Evolutionary conservation across 2,888 invertebrate genomes (phyloP).

Genomic region (Baronia brevicornis): DNA sequence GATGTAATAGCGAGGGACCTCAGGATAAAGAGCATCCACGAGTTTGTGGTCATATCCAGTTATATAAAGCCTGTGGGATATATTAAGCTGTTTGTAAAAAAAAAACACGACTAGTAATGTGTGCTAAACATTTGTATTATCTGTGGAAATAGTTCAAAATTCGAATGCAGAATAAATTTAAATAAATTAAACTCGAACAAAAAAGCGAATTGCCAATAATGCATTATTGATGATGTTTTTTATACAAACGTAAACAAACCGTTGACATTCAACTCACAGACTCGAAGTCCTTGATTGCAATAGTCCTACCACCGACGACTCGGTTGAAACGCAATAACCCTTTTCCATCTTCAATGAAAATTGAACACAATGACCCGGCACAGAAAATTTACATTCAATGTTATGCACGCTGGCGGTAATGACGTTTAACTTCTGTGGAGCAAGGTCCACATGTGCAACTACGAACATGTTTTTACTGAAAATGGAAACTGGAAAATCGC

Average conservation of each 20-base stretch:
- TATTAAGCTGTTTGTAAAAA: too few species aligned
- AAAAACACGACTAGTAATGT: too few species aligned
- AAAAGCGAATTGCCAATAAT: slow-evolving; percentile 23
- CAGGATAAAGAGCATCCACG: too few species aligned
- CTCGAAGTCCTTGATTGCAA: slow-evolving; percentile 64
- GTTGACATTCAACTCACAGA: slow-evolving; percentile 63
- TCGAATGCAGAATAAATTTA: too few species aligned
- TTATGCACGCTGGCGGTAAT: not conserved
- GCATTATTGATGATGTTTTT: slow-evolving; percentile 27
- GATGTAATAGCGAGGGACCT: too few species aligned
- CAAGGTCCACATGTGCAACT: slow-evolving; percentile 32
- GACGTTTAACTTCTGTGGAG: slow-evolving; percentile 4
- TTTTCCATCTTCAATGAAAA: slow-evolving; percentile 19
- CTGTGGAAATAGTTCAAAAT: too few species aligned
- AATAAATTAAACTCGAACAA: slow-evolving; percentile 22
- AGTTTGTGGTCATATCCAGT: too few species aligned
- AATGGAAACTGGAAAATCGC: slow-evolving; percentile 70
- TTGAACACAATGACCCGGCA: slow-evolving; percentile 19
- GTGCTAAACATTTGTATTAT: too few species aligned
- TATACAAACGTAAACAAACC: slow-evolving; percentile 56
- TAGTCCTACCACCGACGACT: slow-evolving; percentile 31
- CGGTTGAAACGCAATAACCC: slow-evolving; percentile 27
- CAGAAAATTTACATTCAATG: slow-evolving; percentile 12
- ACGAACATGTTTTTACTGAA: slow-evolving; percentile 65
- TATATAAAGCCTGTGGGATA: too few species aligned